Base-by-base conservation (phyloP, 2,888 invertebrate species). In the Drosophila robusta region DNA sequence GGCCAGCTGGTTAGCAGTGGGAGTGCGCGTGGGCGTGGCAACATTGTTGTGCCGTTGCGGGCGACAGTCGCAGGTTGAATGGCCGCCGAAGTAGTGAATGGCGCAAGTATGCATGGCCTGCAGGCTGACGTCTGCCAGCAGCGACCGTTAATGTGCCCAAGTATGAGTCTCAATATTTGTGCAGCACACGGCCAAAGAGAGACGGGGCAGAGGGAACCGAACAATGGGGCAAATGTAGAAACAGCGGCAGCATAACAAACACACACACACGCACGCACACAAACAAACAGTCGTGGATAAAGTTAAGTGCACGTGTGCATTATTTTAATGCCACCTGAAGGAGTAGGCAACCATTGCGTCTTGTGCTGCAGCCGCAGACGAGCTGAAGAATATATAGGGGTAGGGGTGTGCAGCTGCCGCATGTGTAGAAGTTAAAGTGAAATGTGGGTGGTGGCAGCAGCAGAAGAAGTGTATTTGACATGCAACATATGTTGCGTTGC, bases 301-400 rank as follows among this genome's bases (percentile, higher is more conserved):
- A 90, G 87, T 89, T 90, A 86, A 91, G 91, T 90, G 89, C 88
- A 90, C 86, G 89, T 91, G 89, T 91, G 89, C 90, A 91, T 91
- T 91, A 91, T 91, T 90, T 90, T 91, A 91, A 89, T 90, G 91
- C 87, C 84, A 90, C 89, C 91, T 91, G 85, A 90, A 90, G 90
- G 78, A 89, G 89, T 85, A 74, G 58, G 65, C 78, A 57, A 63
- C 68, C 67, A 55, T 58, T 65, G 49, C 65, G 65, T 79, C 80
- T 64, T 63, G 54, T 14, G 54, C 29, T 47, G 29, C 54, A 61
- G 54, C 64, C 51, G 18, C 46, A 57, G 38, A 39, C 38, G 2
- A 9, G 29, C 29, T 29, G 9, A 29, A 29, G 29, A 29, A 29
- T 3, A 2, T 1, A 8, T 9, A 3, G 29, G 9, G 29, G 29